Evolutionary conservation across 1,140 invertebrate species (phyloP).

Genomic region (Formica exsecta): DNA sequence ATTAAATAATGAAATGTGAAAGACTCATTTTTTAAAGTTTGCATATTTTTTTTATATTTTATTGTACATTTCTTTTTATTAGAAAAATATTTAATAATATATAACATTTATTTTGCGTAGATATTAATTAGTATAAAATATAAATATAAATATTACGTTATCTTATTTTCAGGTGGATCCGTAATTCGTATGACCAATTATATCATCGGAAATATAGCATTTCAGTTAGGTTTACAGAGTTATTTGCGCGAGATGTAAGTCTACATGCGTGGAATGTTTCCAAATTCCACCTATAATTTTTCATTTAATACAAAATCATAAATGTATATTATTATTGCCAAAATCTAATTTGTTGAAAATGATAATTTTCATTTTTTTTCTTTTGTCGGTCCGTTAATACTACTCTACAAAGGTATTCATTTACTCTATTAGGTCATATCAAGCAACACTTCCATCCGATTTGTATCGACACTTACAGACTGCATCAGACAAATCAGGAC

Average conservation of each 20-base stretch:
- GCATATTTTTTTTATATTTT: background rate
- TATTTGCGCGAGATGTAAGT: conserved; percentile 87
- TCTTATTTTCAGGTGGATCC: conserved; percentile 87
- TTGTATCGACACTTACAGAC: conserved; percentile 89
- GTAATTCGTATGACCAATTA: conserved; percentile 92
- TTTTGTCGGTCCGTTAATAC: background rate
- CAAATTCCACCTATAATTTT: background rate
- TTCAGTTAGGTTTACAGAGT: conserved; percentile 87
- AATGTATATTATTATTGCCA: background rate
- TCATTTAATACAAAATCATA: background rate
- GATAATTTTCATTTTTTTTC: background rate
- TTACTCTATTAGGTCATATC: conserved; percentile 56
- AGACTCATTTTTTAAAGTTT: background rate
- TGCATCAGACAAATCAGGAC: conserved; percentile 79
- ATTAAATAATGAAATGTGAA: background rate
- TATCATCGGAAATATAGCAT: conserved; percentile 89
- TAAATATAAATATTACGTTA: background rate
- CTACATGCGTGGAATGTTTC: background rate
- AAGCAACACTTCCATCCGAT: conserved; percentile 89
- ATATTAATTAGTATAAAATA: background rate
- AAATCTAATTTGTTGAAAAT: background rate
- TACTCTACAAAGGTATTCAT: background rate
- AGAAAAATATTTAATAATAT: conserved; percentile 5
- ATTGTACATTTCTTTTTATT: background rate
- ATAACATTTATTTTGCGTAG: background rate